These are phyloP conservation scores for Gila orcuttii DNA, from an alignment of 2,113 vertebrate genomes.

Conservation along the genomic window DNA sequence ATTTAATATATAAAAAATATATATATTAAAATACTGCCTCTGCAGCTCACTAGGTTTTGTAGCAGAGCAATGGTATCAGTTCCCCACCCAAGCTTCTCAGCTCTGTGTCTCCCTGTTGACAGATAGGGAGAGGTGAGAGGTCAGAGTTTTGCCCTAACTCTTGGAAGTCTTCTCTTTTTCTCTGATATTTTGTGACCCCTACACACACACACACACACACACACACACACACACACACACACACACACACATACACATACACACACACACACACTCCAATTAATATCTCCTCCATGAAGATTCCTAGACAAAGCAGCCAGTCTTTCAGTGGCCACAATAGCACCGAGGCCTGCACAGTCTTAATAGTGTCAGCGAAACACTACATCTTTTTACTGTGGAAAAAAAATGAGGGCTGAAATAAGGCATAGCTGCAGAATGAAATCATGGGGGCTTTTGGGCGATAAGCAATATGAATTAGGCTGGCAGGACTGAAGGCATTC, in stretches of 20 bases:
- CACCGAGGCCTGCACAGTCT: constrained; percentile 42
- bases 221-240: background rate
- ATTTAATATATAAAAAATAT: background rate
- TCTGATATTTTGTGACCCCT: background rate
- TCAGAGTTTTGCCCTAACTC: constrained; percentile 47
- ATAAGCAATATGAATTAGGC: constrained; percentile 55
- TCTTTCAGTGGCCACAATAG: constrained; percentile 56
- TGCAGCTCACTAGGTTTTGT: background rate
- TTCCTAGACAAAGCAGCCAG: constrained; percentile 68
- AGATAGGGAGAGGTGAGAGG: constrained; percentile 40
- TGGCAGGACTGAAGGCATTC: constrained; percentile 44
- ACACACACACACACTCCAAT: constrained; percentile 8
- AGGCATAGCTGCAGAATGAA: constrained; percentile 60
- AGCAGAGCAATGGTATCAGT: background rate
- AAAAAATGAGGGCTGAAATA: constrained; percentile 26
- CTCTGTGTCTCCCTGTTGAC: constrained; percentile 30
- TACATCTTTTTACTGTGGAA: constrained; percentile 42
- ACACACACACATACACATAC: background rate
- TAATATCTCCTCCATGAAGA: constrained; percentile 61
- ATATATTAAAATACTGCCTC: background rate
- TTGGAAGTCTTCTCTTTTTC: constrained; percentile 47
- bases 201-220: background rate
- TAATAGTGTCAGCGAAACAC: constrained; percentile 51
- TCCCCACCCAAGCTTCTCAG: constrained; percentile 24
- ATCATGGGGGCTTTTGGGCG: constrained; percentile 54